Evolutionary conservation across 1,140 invertebrate species (phyloP).

Genomic region (Pemphigus obesinymphae): DNA sequence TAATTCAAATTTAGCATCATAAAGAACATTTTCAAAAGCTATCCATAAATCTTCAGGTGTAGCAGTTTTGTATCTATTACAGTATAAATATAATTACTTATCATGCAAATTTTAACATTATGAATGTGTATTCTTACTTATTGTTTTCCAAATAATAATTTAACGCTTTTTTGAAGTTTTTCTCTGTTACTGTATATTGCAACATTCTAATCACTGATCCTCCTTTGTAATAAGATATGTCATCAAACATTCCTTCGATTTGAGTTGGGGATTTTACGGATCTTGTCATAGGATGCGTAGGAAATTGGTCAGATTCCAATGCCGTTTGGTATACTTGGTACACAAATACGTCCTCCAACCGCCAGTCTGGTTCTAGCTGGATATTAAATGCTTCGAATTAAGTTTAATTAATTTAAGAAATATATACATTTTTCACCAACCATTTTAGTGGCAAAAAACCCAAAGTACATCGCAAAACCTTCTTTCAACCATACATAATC

Average conservation of each 20-base stretch:
- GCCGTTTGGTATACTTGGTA: conserved; percentile 52
- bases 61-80: conserved; percentile 37
- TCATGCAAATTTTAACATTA: background rate
- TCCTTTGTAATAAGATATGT: conserved; percentile 84
- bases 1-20: background rate
- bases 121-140: background rate
- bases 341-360: conserved; percentile 52
- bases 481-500: conserved; percentile 69
- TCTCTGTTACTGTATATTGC: conserved; percentile 62
- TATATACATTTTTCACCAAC: background rate
- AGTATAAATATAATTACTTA: background rate
- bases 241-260: conserved; percentile 89
- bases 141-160: conserved; percentile 2
- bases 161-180: conserved; percentile 57
- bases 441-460: conserved; percentile 46
- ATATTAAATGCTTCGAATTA: background rate
- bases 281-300: conserved; percentile 79
- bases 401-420: too few relatives aligned
- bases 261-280: conserved; percentile 82
- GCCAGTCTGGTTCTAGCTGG: conserved; percentile 50
- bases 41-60: conserved; percentile 42
- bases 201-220: conserved; percentile 72
- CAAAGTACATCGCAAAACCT: conserved; percentile 68
- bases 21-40: conserved; percentile 32
- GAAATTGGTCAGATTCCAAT: conserved; percentile 52